Percentiles rank a stretch among this genome's conserved stretches.
phyloP scores from a whole-genome alignment of 2,797 vertebrate species.

The Stomatorhinus walkeri region DNA sequence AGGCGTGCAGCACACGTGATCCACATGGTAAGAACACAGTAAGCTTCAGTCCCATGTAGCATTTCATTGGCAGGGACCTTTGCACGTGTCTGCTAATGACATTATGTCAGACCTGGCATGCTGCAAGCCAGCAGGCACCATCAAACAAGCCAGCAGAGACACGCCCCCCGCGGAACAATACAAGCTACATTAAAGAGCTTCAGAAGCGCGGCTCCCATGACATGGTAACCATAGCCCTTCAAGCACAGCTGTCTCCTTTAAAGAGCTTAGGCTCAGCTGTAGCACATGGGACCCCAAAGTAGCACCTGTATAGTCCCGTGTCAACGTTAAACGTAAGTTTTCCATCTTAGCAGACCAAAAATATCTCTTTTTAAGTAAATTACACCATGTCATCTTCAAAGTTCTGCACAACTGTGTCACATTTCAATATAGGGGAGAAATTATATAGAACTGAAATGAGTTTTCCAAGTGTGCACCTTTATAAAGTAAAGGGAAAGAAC shows the following conservation, averaged over 20 bases:
- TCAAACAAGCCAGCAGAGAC: neutral
- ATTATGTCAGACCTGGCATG: neutral
- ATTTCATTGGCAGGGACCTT: neutral
- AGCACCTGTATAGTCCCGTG: neutral
- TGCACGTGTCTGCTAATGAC: neutral
- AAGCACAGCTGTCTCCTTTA: neutral
- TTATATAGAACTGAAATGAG: neutral
- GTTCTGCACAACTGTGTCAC: neutral
- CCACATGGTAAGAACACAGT: neutral
- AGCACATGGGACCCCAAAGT: neutral
- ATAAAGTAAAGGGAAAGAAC: neutral
- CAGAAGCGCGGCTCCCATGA: neutral
- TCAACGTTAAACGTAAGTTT: neutral
- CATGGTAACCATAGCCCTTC: neutral
- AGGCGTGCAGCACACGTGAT: neutral
- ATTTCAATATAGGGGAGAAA: neutral
- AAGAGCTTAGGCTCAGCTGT: neutral
- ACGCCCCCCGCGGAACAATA: neutral
- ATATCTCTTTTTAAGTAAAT: neutral
- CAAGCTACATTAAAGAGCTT: neutral
- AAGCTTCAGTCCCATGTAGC: neutral
- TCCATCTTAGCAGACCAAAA: neutral
- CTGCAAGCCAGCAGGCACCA: neutral
- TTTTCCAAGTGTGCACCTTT: neutral
- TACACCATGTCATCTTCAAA: neutral